These are phyloP conservation scores for Leptoclinus maculatus DNA, from an alignment of 2,797 vertebrate species.

Conservation along the genomic window DNA sequence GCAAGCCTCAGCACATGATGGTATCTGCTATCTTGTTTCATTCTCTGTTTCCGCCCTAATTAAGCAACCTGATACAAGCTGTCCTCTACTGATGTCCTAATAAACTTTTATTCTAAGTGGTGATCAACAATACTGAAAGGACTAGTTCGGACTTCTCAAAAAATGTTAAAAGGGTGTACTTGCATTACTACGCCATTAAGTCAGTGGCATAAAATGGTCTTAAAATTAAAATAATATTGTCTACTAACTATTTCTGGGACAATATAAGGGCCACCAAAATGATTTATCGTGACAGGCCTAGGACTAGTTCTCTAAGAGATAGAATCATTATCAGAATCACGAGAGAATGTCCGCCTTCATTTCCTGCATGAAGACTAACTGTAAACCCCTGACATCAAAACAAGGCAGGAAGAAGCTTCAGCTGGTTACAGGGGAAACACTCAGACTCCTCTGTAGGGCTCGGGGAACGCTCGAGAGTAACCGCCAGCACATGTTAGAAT, in stretches of 20 bases:
- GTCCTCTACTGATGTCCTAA: background rate
- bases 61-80: background rate
- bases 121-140: background rate
- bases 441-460: background rate
- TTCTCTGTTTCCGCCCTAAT: too few species aligned
- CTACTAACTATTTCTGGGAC: too few species aligned
- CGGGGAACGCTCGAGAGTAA: background rate
- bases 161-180: too few species aligned
- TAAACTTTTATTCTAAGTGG: background rate
- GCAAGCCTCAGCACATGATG: too few species aligned
- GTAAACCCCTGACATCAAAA: slow-evolving; percentile 15
- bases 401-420: background rate
- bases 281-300: background rate
- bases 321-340: background rate
- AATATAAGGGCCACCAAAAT: too few species aligned
- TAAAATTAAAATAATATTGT: too few species aligned
- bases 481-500: background rate
- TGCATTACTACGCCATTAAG: too few species aligned
- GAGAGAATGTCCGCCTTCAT: background rate
- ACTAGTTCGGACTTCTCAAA: background rate
- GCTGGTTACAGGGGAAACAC: slow-evolving; percentile 2
- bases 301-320: background rate
- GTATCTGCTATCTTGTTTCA: too few species aligned
- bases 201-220: too few species aligned
- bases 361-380: slow-evolving; percentile 5